Evolutionary conservation across 1,140 invertebrate species (phyloP), one percentile per base, ranked within the genome.

Genomic region (Aphaenogaster rudis): DNA sequence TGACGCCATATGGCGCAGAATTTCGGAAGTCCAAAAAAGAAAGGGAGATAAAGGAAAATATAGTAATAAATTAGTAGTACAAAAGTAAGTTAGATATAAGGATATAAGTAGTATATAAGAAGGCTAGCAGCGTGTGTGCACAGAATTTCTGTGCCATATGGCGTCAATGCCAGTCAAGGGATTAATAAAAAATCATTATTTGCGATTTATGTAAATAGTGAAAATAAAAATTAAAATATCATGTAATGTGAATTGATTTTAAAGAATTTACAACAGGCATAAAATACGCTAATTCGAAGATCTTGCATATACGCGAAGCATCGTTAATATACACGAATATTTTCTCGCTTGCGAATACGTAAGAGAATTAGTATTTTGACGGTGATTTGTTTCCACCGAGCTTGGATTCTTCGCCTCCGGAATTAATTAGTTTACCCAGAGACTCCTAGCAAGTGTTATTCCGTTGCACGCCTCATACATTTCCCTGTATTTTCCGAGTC

Each of bases 371-470:
- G 54, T 57, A 45, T n/a, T 74, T 76, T 42, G 48, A 45, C 63
- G 66, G 39, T 84, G 54, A 84, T 84, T 84, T 63, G 80, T 84
- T 84, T 76, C 69, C 42, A 45, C 52, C 28, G 17, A 21, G 21
- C 28, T 50, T 48, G 80, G 42, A 82, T 84, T 84, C 69, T 76
- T 84, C 67, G 52, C 39, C 28, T 28, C 54, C 13, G 42, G 28
- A 74, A 84, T 84, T 84, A 84, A 84, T 84, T 84, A 74, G 80
- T 74, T 84, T 74, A 74, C 69, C 69, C 28, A 74, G n/a, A 33
- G 54, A 21, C 69, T 84, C 42, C 54, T 61, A 57, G 80, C 80
- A 76, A 84, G 54, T 82, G 52, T 82, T 82, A 82, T 84, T 84
- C 69, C 42, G 8, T 28, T 61, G 54, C 67, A 74, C 69, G 54